Conservation (phyloP, 2,888 invertebrate genomes). For the Cephus nigrinus region DNA sequence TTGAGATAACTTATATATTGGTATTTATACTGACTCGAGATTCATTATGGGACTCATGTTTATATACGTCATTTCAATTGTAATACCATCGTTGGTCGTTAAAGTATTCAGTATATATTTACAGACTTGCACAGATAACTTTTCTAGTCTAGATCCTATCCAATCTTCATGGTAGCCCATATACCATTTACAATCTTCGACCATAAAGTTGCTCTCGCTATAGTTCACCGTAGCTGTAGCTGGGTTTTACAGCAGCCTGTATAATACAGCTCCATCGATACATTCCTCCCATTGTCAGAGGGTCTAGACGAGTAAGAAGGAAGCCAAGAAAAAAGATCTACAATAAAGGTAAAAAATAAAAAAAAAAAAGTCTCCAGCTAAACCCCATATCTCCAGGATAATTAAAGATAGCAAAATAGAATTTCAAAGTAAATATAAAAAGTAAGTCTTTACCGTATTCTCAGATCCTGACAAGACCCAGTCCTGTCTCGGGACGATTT, state of each 20-base stretch:
- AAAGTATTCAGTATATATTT: too few relatives aligned
- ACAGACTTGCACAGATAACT: too few relatives aligned
- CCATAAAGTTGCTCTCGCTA: background rate
- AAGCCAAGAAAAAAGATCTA: background rate
- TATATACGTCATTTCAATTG: too few relatives aligned
- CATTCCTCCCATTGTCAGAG: background rate
- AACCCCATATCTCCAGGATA: background rate
- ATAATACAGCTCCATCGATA: background rate
- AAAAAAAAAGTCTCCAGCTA: background rate
- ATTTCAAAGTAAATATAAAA: background rate
- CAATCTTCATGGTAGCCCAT: too few relatives aligned
- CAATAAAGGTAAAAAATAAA: background rate
- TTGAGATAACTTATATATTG: too few relatives aligned
- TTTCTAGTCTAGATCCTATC: too few relatives aligned
- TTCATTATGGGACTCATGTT: too few relatives aligned
- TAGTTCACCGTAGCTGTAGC: background rate
- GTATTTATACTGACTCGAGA: too few relatives aligned
- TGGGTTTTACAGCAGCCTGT: background rate
- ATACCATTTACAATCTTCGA: background rate
- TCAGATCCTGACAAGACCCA: background rate
- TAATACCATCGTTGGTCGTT: too few relatives aligned
- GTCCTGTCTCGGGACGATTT: background rate
- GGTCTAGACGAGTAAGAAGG: background rate
- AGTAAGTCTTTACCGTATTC: background rate
- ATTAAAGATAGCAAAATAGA: background rate